Percentiles rank a stretch among this genome's conserved stretches.
Conservation (phyloP, 2,113 vertebrate species). For the Calyptommatus sinebrachiatus region DNA sequence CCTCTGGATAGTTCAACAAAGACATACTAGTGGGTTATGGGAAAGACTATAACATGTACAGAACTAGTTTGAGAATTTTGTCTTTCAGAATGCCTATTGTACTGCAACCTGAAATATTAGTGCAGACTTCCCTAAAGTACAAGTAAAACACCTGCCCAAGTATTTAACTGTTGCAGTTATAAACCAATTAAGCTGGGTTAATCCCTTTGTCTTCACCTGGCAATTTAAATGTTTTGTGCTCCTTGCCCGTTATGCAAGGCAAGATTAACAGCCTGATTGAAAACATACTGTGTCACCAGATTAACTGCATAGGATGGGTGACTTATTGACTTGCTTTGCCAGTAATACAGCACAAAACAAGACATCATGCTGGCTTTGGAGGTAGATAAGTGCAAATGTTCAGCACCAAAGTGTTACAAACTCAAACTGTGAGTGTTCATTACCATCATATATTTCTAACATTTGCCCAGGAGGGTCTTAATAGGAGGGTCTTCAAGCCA, state of each 20-base stretch:
- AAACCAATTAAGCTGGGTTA: constrained; percentile 31
- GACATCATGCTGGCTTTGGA: constrained; percentile 4
- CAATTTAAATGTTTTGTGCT: constrained; percentile 15
- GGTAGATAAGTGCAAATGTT: constrained; percentile 7
- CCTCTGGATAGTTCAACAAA: background rate
- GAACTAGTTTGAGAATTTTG: background rate
- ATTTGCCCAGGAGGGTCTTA: constrained; percentile 43
- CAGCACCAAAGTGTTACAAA: background rate
- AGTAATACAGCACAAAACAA: constrained; percentile 25
- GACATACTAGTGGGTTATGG: background rate
- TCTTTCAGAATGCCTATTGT: background rate
- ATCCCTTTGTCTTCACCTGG: constrained; percentile 26
- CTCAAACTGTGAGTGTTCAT: constrained; percentile 35
- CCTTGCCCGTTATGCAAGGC: constrained; percentile 4
- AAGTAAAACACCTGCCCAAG: constrained; percentile 7
- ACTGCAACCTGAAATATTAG: constrained; percentile 1
- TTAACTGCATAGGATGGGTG: constrained; percentile 23
- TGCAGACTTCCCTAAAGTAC: constrained; percentile 1
- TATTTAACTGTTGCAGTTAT: constrained; percentile 19
- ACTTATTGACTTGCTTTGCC: constrained; percentile 15
- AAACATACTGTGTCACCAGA: constrained; percentile 31
- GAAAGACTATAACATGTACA: background rate
- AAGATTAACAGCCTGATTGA: constrained; percentile 26
- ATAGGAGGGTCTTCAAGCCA: constrained; percentile 41
- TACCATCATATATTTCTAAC: constrained; percentile 35